phyloP scores from a whole-genome alignment of 1,140 invertebrate species.

The Euborellia annulipes region DNA sequence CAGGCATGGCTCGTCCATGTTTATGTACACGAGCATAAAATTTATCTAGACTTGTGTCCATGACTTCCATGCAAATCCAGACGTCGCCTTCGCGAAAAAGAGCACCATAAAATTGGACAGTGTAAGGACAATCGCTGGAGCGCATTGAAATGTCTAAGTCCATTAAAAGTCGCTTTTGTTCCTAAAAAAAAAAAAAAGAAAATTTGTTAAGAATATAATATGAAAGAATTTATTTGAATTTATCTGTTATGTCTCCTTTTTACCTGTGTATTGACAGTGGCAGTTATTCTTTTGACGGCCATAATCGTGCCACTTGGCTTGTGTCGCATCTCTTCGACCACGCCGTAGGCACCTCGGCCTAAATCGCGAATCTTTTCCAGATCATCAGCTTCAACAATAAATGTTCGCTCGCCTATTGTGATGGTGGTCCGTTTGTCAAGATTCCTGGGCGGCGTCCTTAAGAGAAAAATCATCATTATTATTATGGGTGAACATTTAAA shows the following conservation, averaged over 20 bases:
- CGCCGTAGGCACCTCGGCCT: slow-evolving; percentile 88
- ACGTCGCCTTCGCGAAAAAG: slow-evolving; percentile 92
- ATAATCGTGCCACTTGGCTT: slow-evolving; percentile 74
- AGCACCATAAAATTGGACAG: slow-evolving; percentile 95
- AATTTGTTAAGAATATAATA: no score
- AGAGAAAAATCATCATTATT: slow-evolving; percentile 15
- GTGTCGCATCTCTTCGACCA: slow-evolving; percentile 92
- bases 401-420: slow-evolving; percentile 68
- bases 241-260: no score
- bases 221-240: no score
- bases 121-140: slow-evolving; percentile 88
- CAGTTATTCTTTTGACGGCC: slow-evolving; percentile 93
- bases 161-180: slow-evolving; percentile 89
- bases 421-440: slow-evolving; percentile 73
- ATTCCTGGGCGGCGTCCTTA: slow-evolving; percentile 59
- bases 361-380: slow-evolving; percentile 74
- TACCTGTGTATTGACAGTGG: slow-evolving; percentile 64
- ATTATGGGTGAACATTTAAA: not conserved
- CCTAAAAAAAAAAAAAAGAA: no score
- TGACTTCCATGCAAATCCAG: slow-evolving; percentile 99
- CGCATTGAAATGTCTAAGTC: slow-evolving; percentile 91
- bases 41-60: slow-evolving; percentile 96
- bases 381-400: slow-evolving; percentile 83
- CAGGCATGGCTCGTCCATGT: slow-evolving; percentile 64
- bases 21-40: slow-evolving; percentile 78